phyloP scores from a whole-genome alignment of 2,888 invertebrate species.

The Andricus curvator region DNA sequence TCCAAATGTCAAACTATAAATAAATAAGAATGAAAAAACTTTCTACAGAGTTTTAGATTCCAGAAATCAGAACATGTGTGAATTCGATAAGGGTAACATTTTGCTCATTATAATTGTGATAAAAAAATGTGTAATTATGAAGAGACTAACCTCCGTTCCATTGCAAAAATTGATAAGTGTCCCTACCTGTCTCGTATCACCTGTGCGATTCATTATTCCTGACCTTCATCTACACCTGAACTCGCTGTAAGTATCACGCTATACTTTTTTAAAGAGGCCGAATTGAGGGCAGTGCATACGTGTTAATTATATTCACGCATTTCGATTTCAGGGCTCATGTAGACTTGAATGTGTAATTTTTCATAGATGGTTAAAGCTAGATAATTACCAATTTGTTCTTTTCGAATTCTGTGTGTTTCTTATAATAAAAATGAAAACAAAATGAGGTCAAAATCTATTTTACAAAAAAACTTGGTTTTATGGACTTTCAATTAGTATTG shows the following conservation, averaged over 20 bases:
- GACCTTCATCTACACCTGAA: conserved; percentile 34
- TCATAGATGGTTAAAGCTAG: not conserved
- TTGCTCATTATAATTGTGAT: not conserved
- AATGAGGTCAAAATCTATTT: too few relatives aligned
- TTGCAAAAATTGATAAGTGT: not conserved
- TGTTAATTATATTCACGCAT: conserved; percentile 18
- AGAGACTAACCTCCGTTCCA: not conserved
- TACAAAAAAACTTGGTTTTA: too few relatives aligned
- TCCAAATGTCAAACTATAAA: not conserved
- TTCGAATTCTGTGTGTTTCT: too few relatives aligned
- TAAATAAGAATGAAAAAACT: not conserved
- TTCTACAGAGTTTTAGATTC: not conserved
- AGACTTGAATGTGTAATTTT: not conserved
- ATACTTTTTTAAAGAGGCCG: conserved; percentile 23
- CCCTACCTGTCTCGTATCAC: conserved; percentile 1
- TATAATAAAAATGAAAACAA: too few relatives aligned
- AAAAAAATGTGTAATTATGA: not conserved
- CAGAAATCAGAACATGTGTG: not conserved
- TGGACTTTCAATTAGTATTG: too few relatives aligned
- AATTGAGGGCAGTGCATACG: conserved; percentile 31
- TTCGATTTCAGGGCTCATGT: conserved; percentile 1
- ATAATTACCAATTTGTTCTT: not conserved
- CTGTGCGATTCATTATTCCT: conserved; percentile 19
- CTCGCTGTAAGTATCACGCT: conserved; percentile 34
- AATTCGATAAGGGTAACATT: not conserved